These are phyloP conservation scores for Scaptomyza montana DNA, from an alignment of 1,140 invertebrate genomes.

Conservation along the genomic window DNA sequence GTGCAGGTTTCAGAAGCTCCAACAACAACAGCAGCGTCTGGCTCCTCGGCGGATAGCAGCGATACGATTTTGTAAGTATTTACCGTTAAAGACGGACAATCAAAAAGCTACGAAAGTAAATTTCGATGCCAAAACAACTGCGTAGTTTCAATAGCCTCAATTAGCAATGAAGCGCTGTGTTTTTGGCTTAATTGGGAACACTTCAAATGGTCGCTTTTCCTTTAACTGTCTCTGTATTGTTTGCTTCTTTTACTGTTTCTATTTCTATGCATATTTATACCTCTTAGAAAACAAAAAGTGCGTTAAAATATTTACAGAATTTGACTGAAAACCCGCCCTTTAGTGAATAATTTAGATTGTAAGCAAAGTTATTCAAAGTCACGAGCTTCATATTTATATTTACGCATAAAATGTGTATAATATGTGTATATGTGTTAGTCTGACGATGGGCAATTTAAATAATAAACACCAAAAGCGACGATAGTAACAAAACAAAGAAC, in stretches of 20 bases:
- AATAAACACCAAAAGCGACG: conserved; percentile 42
- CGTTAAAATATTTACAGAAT: conserved; percentile 5
- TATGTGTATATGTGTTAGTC: not conserved
- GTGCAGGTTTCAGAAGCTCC: conserved; percentile 28
- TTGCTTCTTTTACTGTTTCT: not conserved
- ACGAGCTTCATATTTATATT: conserved; percentile 17
- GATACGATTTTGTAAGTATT: conserved; percentile 70
- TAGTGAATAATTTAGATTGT: conserved; percentile 6
- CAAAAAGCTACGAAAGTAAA: no score
- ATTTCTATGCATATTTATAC: not conserved
- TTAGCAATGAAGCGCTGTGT: not conserved
- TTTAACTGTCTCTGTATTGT: not conserved
- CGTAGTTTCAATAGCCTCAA: not conserved
- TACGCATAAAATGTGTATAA: not conserved
- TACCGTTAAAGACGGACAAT: no score
- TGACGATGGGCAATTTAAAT: conserved; percentile 37
- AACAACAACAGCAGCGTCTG: conserved; percentile 21
- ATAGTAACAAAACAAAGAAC: conserved; percentile 51
- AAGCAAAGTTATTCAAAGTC: conserved; percentile 30
- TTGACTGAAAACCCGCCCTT: not conserved
- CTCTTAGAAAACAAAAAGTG: not conserved
- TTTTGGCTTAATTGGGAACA: not conserved
- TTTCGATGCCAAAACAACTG: no score
- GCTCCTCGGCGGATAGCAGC: conserved; percentile 40
- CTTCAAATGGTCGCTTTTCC: not conserved